Conservation (phyloP, 2,797 vertebrate genomes). For the Phoxinus dragarum region DNA sequence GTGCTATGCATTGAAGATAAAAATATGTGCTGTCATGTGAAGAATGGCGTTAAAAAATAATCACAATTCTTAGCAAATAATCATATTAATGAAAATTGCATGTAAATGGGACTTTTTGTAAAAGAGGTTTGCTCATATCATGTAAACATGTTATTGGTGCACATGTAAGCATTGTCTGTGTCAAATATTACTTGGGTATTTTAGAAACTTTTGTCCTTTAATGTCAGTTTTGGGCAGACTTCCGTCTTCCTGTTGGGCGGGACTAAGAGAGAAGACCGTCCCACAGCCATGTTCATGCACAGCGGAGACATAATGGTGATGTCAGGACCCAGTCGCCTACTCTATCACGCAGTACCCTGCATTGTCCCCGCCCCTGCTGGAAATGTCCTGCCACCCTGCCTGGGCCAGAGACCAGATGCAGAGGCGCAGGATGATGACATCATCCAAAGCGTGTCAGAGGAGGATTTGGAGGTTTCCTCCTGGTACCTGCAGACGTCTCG, state of each 20-base stretch:
- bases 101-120: background rate
- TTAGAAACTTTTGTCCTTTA: background rate
- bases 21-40: background rate
- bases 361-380: conserved; percentile 77
- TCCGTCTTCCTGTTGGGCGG: conserved; percentile 94
- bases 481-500: conserved; percentile 87
- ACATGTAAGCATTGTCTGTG: background rate
- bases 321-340: conserved; percentile 91
- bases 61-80: background rate
- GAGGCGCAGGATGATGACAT: conserved; percentile 60
- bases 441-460: conserved; percentile 74
- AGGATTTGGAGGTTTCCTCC: conserved; percentile 89
- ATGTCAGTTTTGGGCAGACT: conserved; percentile 90
- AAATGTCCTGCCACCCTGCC: conserved; percentile 66
- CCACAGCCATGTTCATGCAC: conserved; percentile 92
- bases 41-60: background rate
- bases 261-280: conserved; percentile 81
- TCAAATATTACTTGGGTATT: background rate
- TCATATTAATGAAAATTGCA: background rate
- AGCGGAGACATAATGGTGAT: conserved; percentile 97
- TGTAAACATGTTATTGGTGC: background rate
- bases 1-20: background rate
- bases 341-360: conserved; percentile 93
- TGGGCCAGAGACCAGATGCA: conserved; percentile 55
- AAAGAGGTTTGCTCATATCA: background rate